phyloP scores from a whole-genome alignment of 1,140 invertebrate species.

The Chrysopa pallens region DNA sequence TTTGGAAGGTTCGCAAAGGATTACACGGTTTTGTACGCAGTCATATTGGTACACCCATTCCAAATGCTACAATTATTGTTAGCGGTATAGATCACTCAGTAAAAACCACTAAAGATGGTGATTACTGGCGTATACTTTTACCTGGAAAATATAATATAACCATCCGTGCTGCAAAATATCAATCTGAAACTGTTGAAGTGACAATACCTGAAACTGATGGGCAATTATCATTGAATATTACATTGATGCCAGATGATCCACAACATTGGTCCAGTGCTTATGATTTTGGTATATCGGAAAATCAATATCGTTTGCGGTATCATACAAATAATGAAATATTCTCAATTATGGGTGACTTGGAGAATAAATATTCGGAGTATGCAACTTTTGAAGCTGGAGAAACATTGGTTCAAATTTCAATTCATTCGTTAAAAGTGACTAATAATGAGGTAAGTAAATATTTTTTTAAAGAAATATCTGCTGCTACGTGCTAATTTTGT shows the following conservation, averaged over 20 bases:
- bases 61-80: slow-evolving; percentile 55
- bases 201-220: slow-evolving; percentile 35
- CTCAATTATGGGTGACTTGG: slow-evolving; percentile 38
- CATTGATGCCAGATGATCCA: slow-evolving; percentile 53
- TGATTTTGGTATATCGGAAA: slow-evolving; percentile 44
- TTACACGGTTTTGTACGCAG: slow-evolving; percentile 73
- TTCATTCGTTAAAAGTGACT: slow-evolving; percentile 45
- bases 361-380: slow-evolving; percentile 37
- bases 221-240: slow-evolving; percentile 54
- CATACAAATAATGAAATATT: slow-evolving; percentile 44
- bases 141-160: slow-evolving; percentile 80
- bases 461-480: slow-evolving; percentile 3
- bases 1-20: slow-evolving; percentile 59
- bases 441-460: slow-evolving; percentile 31
- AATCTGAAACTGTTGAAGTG: slow-evolving; percentile 36
- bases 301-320: slow-evolving; percentile 32
- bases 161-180: slow-evolving; percentile 47
- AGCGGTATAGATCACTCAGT: slow-evolving; percentile 53
- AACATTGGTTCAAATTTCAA: slow-evolving; percentile 33
- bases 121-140: slow-evolving; percentile 81
- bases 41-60: slow-evolving; percentile 50
- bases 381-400: slow-evolving; percentile 43
- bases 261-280: slow-evolving; percentile 59
- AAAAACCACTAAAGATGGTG: slow-evolving; percentile 51
- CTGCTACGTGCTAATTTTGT: too few species aligned